Evolutionary conservation across 1,140 invertebrate species (phyloP).

Genomic region (Agrypnia vestita): DNA sequence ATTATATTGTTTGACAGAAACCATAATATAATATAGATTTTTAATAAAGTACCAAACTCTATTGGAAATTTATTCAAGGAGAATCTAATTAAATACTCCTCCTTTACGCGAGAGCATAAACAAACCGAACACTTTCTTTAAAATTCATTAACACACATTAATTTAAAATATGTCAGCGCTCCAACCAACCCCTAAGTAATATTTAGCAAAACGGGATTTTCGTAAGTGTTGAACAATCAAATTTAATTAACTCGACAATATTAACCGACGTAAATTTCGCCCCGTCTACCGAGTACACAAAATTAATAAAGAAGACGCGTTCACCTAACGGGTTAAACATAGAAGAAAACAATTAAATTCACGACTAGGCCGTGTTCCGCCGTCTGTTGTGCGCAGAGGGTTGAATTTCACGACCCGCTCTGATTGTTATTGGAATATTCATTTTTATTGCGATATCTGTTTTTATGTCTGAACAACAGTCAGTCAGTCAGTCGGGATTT

Average conservation of each 20-base stretch:
- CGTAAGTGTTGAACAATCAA: conserved; percentile 20
- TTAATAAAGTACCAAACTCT: too few relatives aligned
- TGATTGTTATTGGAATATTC: too few relatives aligned
- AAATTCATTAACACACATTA: conserved; percentile 10
- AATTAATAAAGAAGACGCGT: conserved; percentile 19
- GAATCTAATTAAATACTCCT: too few relatives aligned
- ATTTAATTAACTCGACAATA: conserved; percentile 23
- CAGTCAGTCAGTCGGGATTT: too few relatives aligned
- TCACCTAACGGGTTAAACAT: conserved; percentile 1
- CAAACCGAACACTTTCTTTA: not conserved
- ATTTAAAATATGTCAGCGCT: conserved; percentile 22
- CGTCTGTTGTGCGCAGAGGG: conserved; percentile 4
- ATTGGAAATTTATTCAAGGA: too few relatives aligned
- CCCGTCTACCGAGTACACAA: not conserved
- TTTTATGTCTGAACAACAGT: too few relatives aligned
- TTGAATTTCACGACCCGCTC: not conserved
- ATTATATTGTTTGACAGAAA: too few relatives aligned
- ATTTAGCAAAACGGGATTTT: conserved; percentile 1
- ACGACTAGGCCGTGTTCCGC: conserved; percentile 4
- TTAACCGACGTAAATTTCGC: conserved; percentile 4
- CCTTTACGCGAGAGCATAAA: not conserved
- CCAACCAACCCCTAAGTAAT: not conserved
- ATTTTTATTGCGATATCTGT: too few relatives aligned
- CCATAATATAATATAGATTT: too few relatives aligned
- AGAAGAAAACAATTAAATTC: conserved; percentile 26